Percentiles rank a stretch among this genome's conserved stretches.
Evolutionary conservation across 1,140 invertebrate species (phyloP).

Genomic region (Agrilus planipennis): DNA sequence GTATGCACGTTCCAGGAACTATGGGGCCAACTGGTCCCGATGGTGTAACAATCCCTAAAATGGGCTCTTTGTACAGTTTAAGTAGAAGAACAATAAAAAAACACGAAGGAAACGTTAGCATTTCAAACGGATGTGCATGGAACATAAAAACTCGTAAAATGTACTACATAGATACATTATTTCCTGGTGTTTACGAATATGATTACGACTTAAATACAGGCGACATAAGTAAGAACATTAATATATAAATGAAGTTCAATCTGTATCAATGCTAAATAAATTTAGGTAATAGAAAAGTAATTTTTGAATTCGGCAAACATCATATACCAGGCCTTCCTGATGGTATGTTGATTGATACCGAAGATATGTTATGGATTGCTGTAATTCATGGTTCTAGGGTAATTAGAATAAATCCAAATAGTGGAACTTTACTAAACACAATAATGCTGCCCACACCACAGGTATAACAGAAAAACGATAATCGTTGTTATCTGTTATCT

Average conservation of each 20-base stretch:
- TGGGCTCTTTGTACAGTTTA: conserved; percentile 18
- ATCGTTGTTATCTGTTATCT: not conserved
- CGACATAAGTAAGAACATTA: conserved; percentile 43
- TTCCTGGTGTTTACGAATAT: conserved; percentile 51
- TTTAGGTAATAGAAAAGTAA: conserved; percentile 17
- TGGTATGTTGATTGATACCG: conserved; percentile 54
- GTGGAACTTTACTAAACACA: conserved; percentile 15
- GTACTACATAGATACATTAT: conserved; percentile 64
- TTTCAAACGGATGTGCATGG: conserved; percentile 76
- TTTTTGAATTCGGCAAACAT: conserved; percentile 20
- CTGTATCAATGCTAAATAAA: not conserved
- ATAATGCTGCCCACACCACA: conserved; percentile 9
- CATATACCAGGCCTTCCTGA: conserved; percentile 39
- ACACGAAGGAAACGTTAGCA: conserved; percentile 40
- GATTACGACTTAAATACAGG: conserved; percentile 61
- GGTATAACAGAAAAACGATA: conserved; percentile 1
- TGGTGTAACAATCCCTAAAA: conserved; percentile 10
- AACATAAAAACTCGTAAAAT: conserved; percentile 49
- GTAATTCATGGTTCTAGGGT: conserved; percentile 34
- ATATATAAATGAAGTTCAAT: not conserved
- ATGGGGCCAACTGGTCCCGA: conserved; percentile 12
- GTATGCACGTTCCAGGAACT: conserved; percentile 10
- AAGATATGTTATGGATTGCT: conserved; percentile 52
- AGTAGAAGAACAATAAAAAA: conserved; percentile 14
- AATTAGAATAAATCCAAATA: conserved; percentile 26